Base-by-base conservation (phyloP, 2,888 invertebrate species). In the Eulithis testata region DNA sequence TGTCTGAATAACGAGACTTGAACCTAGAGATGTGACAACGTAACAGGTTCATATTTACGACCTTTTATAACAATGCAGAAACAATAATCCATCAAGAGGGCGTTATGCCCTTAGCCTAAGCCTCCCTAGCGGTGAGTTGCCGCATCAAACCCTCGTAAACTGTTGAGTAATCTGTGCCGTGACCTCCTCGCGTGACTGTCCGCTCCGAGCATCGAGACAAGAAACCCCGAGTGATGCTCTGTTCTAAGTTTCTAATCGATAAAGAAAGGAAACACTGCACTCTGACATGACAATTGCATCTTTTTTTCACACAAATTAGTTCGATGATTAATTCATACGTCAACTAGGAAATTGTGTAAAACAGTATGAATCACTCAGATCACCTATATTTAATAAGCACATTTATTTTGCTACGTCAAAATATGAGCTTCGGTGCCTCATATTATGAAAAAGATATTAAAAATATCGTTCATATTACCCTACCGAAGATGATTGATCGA, bases 111-210 rank as follows among this genome's bases (percentile, higher is more conserved):
- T 27, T n/a, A 47, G 53, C 27, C 47, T 68, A 66, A 65, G 47
- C 63, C 66, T 62, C 66, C 66, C 66, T 57, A 40, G 40, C 57
- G 52, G 55, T 64, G 49, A 63, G 66, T 56, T 61, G 66, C 53
- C 64, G 63, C 53, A 64, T 49, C 61, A 62, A 49, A 56, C 58
- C 59, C 66, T 56, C 56, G 67, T 67, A 53, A 66, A 65, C 57
- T 58, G 44, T 50, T 14, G 44, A 14, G 27, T 62, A 66, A 66
- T 58, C 65, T 62, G 43, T 50, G 55, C 12, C 45, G 40, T 55
- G 72, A 72, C 72, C 72, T 72, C 72, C 72, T 72, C 68, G 68
- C 68, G 68, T 66, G 68, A 68, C 66, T 65, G 68, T 57, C 51
- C 57, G 54, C 67, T 66, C 67, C 40, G 40, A 53, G 1, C 14